Base-by-base conservation (phyloP, 2,113 vertebrate species). In the Eclectus roratus region DNA sequence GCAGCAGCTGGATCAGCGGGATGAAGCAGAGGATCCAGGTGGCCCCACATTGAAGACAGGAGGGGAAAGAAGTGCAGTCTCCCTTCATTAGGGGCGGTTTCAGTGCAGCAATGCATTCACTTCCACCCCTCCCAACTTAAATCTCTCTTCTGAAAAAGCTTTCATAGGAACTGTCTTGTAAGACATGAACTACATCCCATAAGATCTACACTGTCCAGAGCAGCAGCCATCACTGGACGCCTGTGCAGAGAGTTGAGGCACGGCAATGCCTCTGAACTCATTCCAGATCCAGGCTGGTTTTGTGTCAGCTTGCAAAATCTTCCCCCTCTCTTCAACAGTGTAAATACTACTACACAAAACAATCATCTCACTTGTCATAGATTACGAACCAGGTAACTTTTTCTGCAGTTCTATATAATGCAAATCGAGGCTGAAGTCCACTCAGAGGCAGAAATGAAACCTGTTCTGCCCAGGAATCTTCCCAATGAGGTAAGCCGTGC, bases 41-140 rank as follows among this genome's bases (percentile, higher is more conserved):
- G 0, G 63, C 49, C 33, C 13, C 81, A 39, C 3, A 11, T 1
- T 29, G 43, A 43, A 43, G n/a, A 17, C 0, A 0, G 49, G 23
- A 83, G 21, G 18, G 21, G 20, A 50, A 79, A 50, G 25, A 33
- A 76, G 11, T 1, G 18, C 19, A 29, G 28, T 63, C 65, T 85
- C 65, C 74, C 44, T 58, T 61, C 70, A 61, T 31, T 11, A 29
- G 10, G 35, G 86, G 69, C 18, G 28, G 64, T 52, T 79, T 72
- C 63, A 47, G 41, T 27, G 27, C 41, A 76, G 47, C 41, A 70
- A 24, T 4, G 13, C 9, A 5, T 35, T 64, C 27, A 31, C 15
- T 80, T 65, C 18, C 21, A 78, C 11, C 18, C 6, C 25, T 68
- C 47, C 35, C 21, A 39, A 3, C 13, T 61, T 35, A 17, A 68